These are phyloP conservation scores for Watsonalla cultraria DNA, from an alignment of 2,888 invertebrate genomes.

Conservation along the genomic window DNA sequence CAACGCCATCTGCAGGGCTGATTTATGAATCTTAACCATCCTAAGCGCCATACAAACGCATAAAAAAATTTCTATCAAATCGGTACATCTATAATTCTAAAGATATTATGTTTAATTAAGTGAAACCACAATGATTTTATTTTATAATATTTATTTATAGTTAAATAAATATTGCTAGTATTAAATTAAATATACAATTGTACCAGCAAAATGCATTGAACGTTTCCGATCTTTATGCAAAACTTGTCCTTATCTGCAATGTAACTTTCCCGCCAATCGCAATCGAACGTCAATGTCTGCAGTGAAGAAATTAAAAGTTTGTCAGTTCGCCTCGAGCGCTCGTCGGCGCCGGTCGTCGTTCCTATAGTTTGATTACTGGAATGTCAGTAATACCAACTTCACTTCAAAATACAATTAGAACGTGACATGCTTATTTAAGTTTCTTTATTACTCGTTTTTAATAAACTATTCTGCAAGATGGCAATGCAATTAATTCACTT, in stretches of 20 bases:
- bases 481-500: background rate
- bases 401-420: constrained; percentile 3
- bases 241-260: constrained; percentile 62
- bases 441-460: background rate
- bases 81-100: too few species aligned
- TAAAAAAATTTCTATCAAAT: too few species aligned
- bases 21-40: too few species aligned
- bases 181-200: constrained; percentile 11
- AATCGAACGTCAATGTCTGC: constrained; percentile 67
- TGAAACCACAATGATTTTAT: too few species aligned
- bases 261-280: constrained; percentile 72
- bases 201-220: constrained; percentile 37
- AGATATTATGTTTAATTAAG: too few species aligned
- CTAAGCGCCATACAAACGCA: too few species aligned
- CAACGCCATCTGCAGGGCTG: too few species aligned
- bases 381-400: constrained; percentile 24
- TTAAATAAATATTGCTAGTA: too few species aligned
- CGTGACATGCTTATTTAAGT: background rate
- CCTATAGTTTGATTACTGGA: constrained; percentile 41
- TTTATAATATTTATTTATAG: too few species aligned
- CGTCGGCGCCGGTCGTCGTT: constrained; percentile 51
- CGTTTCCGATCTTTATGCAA: constrained; percentile 46
- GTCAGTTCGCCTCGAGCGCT: constrained; percentile 62
- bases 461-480: background rate
- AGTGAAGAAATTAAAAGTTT: constrained; percentile 73